A percentile compares a stretch with the other conserved stretches of the same genome.
These are phyloP conservation scores for Parus major DNA, from an alignment of 2,113 vertebrate species.

Conservation along the genomic window DNA sequence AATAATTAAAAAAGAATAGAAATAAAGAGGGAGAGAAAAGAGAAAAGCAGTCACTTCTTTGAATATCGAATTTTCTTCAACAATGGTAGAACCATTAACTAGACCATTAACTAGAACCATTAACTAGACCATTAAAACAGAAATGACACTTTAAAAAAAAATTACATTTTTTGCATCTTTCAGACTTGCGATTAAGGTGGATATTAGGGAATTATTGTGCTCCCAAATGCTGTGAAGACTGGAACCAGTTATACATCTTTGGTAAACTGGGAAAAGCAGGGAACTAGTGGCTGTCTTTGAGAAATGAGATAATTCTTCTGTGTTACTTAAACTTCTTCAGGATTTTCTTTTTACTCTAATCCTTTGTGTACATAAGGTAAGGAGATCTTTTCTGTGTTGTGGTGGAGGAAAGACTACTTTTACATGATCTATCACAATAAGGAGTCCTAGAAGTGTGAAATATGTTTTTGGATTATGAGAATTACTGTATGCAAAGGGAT, in stretches of 20 bases:
- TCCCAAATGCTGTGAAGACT: background rate
- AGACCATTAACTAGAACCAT: background rate
- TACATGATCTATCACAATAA: background rate
- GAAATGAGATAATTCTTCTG: background rate
- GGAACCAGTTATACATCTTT: background rate
- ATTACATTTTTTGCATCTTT: background rate
- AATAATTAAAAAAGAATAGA: background rate
- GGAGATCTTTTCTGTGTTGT: background rate
- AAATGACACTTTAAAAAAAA: background rate
- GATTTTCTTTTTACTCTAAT: background rate
- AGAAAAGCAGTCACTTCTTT: background rate
- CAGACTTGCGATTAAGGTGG: background rate
- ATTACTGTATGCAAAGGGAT: background rate
- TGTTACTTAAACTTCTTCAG: background rate
- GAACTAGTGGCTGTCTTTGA: background rate
- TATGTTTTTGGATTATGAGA: background rate
- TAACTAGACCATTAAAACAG: background rate
- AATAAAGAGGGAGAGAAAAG: too few species aligned
- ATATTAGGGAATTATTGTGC: background rate
- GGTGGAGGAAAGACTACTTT: background rate
- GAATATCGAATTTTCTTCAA: background rate
- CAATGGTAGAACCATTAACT: background rate
- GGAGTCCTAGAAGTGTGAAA: background rate
- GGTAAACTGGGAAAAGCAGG: background rate
- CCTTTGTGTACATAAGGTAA: background rate